A percentile compares a stretch with the other conserved stretches of the same genome.
These are phyloP conservation scores for Sus scrofa DNA, from an alignment of 2,113 vertebrate genomes.

Conservation along the genomic window T2T-Sscrofa CM000819.6:140531501-140532000, in stretches of 20 bases:
- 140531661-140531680: not conserved
- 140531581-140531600: not conserved
- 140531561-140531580: not conserved
- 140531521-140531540: not conserved
- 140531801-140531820: not conserved
- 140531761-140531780: not conserved
- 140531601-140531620: not conserved
- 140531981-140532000: not conserved
- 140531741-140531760: not conserved
- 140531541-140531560: not conserved
- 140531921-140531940: not conserved
- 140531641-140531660: not conserved
- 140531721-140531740: not conserved
- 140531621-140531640: not conserved
- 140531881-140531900: not conserved
- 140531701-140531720: not conserved
- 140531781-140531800: not conserved
- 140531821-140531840: not conserved
- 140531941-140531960: slow-evolving; percentile 6
- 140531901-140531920: not conserved
- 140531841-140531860: not conserved
- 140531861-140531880: not conserved
- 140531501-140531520: not conserved
- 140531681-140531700: not conserved
- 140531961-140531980: not conserved